These are phyloP conservation scores for Gadopsis bispinosus DNA, from an alignment of 2,797 vertebrate genomes.

Conservation along the genomic window DNA sequence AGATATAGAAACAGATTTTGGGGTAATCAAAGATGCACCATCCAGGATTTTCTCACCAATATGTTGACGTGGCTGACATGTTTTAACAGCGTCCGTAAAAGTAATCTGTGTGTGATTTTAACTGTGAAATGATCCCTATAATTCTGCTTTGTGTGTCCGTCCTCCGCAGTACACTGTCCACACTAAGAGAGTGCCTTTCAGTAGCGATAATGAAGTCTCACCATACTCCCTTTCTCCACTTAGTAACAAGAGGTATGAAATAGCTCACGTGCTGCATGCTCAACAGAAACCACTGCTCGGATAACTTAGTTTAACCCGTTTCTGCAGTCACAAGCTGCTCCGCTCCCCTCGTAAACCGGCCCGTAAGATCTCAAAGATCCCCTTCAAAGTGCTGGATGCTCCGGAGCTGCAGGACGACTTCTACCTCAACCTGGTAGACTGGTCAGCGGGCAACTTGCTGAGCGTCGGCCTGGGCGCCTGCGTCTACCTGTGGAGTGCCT, in stretches of 20 bases:
- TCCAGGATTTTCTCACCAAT: background rate
- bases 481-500: slow-evolving; percentile 90
- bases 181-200: slow-evolving; percentile 87
- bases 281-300: fast-evolving
- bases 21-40: too few relatives aligned
- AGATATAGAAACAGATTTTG: background rate
- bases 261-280: background rate
- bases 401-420: slow-evolving; percentile 91
- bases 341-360: slow-evolving; percentile 89
- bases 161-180: slow-evolving; percentile 85
- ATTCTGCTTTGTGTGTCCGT: slow-evolving; percentile 15
- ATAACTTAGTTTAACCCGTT: background rate
- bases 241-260: slow-evolving; percentile 87
- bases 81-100: background rate
- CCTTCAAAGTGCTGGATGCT: slow-evolving; percentile 89
- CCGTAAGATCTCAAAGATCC: slow-evolving; percentile 90
- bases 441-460: slow-evolving; percentile 88
- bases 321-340: slow-evolving; percentile 86
- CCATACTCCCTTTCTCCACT: slow-evolving; percentile 89
- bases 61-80: too few relatives aligned
- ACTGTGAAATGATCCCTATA: background rate
- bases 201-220: slow-evolving; percentile 85
- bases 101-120: background rate
- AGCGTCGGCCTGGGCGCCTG: slow-evolving; percentile 89
- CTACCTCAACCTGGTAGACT: slow-evolving; percentile 91